These are phyloP conservation scores for Metalampra italica DNA, from an alignment of 2,888 invertebrate genomes.

Conservation along the genomic window DNA sequence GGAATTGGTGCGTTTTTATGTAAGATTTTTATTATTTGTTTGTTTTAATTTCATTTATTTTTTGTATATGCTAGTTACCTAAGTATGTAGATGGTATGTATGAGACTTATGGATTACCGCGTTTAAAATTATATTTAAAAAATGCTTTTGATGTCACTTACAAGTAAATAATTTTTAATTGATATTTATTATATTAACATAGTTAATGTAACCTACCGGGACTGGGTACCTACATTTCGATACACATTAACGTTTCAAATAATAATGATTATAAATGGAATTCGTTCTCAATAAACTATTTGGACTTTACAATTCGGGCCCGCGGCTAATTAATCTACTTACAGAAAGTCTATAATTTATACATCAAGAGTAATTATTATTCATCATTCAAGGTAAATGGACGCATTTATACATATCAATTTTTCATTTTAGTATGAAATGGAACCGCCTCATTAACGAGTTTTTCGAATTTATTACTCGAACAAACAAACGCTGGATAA, in stretches of 20 bases:
- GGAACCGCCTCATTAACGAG: slow-evolving; percentile 58
- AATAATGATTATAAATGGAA: no score
- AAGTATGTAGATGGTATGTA: no score
- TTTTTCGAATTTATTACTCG: slow-evolving; percentile 54
- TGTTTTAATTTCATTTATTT: no score
- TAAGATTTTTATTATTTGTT: no score
- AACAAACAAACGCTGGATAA: slow-evolving; percentile 48
- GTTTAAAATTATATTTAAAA: no score
- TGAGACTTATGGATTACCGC: neutral
- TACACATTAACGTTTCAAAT: neutral
- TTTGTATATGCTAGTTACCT: neutral
- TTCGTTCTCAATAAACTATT: slow-evolving; percentile 46
- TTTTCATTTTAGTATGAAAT: slow-evolving; percentile 59
- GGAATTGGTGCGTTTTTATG: neutral
- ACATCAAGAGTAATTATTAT: slow-evolving; percentile 58
- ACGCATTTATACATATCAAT: slow-evolving; percentile 60
- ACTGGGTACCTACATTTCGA: no score
- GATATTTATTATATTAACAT: no score
- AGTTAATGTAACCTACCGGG: no score
- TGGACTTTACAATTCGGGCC: slow-evolving; percentile 40
- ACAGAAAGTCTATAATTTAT: slow-evolving; percentile 62
- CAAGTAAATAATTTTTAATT: no score
- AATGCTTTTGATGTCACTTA: no score
- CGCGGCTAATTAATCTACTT: slow-evolving; percentile 56
- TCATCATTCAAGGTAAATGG: slow-evolving; percentile 70